Percentiles rank a stretch among this genome's conserved stretches.
These are phyloP conservation scores for Dynastes hyllus DNA, from an alignment of 2,888 invertebrate genomes.

Conservation along the genomic window DNA sequence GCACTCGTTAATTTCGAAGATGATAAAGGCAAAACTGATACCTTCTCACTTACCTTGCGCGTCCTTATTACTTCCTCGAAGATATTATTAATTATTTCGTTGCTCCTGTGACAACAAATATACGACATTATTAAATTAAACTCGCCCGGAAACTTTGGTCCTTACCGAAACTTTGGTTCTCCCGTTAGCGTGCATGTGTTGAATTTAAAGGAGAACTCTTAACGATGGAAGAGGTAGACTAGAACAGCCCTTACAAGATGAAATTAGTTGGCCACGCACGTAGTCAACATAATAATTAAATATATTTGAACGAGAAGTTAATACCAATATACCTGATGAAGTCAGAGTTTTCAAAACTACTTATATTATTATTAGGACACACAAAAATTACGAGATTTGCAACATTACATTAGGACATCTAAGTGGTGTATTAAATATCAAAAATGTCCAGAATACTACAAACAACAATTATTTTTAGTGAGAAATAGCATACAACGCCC, in stretches of 20 bases:
- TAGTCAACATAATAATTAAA: constrained; percentile 38
- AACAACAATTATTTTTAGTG: too few species aligned
- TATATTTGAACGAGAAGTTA: constrained; percentile 28
- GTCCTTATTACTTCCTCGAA: constrained; percentile 36
- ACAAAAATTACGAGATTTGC: too few species aligned
- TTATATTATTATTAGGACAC: too few species aligned
- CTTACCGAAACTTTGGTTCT: constrained; percentile 44
- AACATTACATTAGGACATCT: too few species aligned
- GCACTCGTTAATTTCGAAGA: constrained; percentile 36
- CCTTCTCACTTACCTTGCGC: not conserved
- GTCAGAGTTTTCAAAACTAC: not conserved
- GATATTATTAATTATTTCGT: constrained; percentile 48
- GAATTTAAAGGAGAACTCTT: constrained; percentile 47
- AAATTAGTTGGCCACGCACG: constrained; percentile 21
- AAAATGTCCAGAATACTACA: too few species aligned
- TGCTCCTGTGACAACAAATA: constrained; percentile 45
- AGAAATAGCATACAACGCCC: too few species aligned
- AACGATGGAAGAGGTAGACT: not conserved
- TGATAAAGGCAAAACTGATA: constrained; percentile 32
- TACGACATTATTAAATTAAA: constrained; percentile 50
- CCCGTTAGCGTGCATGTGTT: constrained; percentile 41
- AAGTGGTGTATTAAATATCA: too few species aligned
- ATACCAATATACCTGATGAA: constrained; percentile 1
- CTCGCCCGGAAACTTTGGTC: constrained; percentile 44
- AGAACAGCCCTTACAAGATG: not conserved